Evolutionary conservation across 2,888 invertebrate species (phyloP).

Genomic region (Epistrophe grossulariae): DNA sequence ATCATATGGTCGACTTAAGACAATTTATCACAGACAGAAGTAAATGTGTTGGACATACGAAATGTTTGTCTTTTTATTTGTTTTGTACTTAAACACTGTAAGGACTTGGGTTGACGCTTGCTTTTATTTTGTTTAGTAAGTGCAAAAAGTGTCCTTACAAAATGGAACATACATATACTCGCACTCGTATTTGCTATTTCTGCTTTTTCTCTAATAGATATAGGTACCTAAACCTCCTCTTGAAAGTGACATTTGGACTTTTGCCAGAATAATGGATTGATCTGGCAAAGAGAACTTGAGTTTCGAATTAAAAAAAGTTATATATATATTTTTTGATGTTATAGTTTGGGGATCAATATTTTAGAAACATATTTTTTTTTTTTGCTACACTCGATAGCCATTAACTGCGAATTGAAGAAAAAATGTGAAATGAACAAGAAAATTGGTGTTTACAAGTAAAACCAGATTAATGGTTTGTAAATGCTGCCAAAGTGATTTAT

Average conservation of each 20-base stretch:
- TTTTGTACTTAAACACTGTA: slow-evolving; percentile 41
- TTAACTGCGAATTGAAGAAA: neutral
- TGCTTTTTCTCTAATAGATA: neutral
- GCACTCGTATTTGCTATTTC: slow-evolving; percentile 16
- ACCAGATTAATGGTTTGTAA: neutral
- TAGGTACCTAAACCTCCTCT: slow-evolving; percentile 6
- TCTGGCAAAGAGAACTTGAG: slow-evolving; percentile 31
- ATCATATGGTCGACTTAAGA: slow-evolving; percentile 77
- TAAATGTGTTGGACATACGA: slow-evolving; percentile 73
- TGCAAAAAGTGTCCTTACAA: slow-evolving; percentile 34
- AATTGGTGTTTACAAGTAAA: slow-evolving; percentile 9
- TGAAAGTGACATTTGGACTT: slow-evolving; percentile 65
- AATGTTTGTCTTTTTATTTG: slow-evolving; percentile 73
- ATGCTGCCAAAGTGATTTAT: neutral
- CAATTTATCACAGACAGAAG: slow-evolving; percentile 76
- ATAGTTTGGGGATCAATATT: slow-evolving; percentile 4
- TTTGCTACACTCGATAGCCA: slow-evolving; percentile 5
- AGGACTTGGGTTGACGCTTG: slow-evolving; percentile 6
- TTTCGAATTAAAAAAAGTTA: slow-evolving; percentile 10
- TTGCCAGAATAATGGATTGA: slow-evolving; percentile 63
- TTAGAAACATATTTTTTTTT: neutral
- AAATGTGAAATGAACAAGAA: slow-evolving; percentile 15
- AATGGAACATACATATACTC: neutral
- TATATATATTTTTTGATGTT: neutral
- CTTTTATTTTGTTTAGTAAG: slow-evolving; percentile 33